Conservation (phyloP, 2,113 vertebrate genomes). For the Cromileptes altivelis region DNA sequence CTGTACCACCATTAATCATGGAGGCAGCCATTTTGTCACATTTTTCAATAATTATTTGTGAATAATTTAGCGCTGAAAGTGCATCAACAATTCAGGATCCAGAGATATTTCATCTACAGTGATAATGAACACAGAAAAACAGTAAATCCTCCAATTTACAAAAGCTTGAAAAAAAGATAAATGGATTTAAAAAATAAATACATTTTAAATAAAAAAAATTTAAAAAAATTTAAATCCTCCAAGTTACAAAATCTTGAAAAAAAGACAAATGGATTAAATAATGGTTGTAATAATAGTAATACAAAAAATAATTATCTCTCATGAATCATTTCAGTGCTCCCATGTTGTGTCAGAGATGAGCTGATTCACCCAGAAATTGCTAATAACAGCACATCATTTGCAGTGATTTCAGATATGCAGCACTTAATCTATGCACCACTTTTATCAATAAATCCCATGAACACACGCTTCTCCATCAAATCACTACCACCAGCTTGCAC, state of each 20-base stretch:
- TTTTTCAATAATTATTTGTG: background rate
- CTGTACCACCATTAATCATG: background rate
- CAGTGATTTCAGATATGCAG: background rate
- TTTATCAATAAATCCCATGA: slow-evolving; percentile 11
- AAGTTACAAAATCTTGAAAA: background rate
- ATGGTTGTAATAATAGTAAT: too few relatives aligned
- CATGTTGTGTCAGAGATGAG: slow-evolving; percentile 7
- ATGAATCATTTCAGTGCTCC: background rate
- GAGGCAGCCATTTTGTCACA: background rate
- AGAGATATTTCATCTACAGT: background rate
- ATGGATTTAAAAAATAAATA: too few relatives aligned
- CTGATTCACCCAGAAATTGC: background rate
- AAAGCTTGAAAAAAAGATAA: background rate
- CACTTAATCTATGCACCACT: background rate
- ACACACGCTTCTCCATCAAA: background rate
- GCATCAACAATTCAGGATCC: background rate
- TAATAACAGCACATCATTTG: background rate
- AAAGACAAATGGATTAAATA: background rate
- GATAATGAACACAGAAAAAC: background rate
- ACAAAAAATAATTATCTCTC: background rate
- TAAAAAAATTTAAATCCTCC: background rate
- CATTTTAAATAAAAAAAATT: too few relatives aligned
- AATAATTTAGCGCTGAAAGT: background rate
- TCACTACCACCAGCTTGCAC: slow-evolving; percentile 14
- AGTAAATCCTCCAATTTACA: background rate